Evolutionary conservation across 2,888 invertebrate genomes (phyloP).

Genomic region (Eurytoma adleriae): DNA sequence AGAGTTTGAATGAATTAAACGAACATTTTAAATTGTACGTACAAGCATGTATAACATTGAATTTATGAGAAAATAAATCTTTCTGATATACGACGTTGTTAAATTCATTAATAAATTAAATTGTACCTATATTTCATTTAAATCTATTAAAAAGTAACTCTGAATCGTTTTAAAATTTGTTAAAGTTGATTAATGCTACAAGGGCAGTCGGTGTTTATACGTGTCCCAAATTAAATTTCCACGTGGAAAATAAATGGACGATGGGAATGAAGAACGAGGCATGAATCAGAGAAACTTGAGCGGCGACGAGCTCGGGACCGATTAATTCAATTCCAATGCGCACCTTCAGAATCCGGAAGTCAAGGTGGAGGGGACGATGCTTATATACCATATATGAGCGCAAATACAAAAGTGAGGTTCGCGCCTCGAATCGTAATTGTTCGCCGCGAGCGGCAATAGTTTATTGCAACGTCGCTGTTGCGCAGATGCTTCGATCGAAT

Average conservation of each 20-base stretch:
- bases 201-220: too few species aligned
- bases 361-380: not conserved
- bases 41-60: too few species aligned
- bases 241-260: not conserved
- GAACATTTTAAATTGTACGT: too few species aligned
- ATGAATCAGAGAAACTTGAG: constrained; percentile 15
- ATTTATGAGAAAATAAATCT: too few species aligned
- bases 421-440: constrained; percentile 45
- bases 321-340: constrained; percentile 33
- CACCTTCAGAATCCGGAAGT: constrained; percentile 27
- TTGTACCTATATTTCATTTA: too few species aligned
- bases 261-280: not conserved
- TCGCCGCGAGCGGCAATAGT: constrained; percentile 26
- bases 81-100: too few species aligned
- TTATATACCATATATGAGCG: constrained; percentile 5
- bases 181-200: too few species aligned
- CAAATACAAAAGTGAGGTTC: not conserved
- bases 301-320: not conserved
- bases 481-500: not conserved
- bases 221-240: constrained; percentile 1
- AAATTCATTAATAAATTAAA: too few species aligned
- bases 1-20: too few species aligned
- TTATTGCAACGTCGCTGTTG: not conserved
- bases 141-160: too few species aligned
- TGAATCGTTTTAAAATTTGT: too few species aligned